Conservation (phyloP, 2,888 invertebrate species). For the Coelinius sp. region DNA sequence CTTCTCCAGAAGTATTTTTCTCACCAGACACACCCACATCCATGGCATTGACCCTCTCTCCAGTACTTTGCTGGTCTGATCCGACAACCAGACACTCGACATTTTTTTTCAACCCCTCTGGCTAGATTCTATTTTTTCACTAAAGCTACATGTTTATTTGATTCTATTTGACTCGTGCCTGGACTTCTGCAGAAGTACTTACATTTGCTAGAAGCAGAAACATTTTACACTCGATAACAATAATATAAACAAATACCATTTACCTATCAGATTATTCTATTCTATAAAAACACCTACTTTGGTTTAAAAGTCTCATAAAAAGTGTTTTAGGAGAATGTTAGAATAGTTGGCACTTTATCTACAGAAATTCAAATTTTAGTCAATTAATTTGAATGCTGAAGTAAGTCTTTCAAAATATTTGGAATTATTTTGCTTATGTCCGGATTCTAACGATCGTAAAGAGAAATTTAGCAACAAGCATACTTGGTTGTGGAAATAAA, state of each 20-base stretch:
- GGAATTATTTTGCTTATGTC: background rate
- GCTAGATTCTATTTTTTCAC: background rate
- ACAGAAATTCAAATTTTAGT: slow-evolving; percentile 7
- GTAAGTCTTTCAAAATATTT: background rate
- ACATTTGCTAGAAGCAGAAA: background rate
- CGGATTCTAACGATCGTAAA: background rate
- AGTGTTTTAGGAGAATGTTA: background rate
- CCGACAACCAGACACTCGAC: background rate
- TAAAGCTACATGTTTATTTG: background rate
- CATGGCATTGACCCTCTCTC: background rate
- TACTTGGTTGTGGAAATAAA: background rate
- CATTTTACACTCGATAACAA: slow-evolving; percentile 1
- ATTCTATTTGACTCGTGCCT: background rate
- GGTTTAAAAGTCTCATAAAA: slow-evolving; percentile 19
- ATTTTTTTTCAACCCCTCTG: background rate
- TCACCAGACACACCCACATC: background rate
- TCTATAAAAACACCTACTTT: slow-evolving; percentile 21
- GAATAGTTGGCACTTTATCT: background rate
- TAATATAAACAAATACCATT: slow-evolving; percentile 13
- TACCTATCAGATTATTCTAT: slow-evolving; percentile 15
- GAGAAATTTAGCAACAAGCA: background rate
- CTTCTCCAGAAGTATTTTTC: background rate
- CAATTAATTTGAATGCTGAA: background rate
- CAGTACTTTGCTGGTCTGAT: background rate
- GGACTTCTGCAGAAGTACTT: background rate